These are phyloP conservation scores for Epsilonema sp. DNA, from an alignment of 2,888 invertebrate genomes.

Conservation along the genomic window DNA sequence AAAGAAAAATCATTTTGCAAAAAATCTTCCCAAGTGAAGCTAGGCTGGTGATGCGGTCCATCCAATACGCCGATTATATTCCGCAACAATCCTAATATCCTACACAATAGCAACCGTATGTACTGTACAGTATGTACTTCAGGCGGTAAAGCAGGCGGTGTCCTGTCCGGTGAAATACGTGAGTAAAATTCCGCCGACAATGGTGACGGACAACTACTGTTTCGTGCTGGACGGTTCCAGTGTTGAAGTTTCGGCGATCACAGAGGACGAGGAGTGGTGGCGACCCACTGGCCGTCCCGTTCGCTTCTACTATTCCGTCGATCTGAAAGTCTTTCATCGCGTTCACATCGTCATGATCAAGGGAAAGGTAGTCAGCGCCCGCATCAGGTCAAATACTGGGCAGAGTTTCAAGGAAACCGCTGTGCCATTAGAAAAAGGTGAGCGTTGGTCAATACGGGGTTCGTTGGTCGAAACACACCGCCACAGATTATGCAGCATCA, in stretches of 20 bases:
- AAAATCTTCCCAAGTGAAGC: too few relatives aligned
- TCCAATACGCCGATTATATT: too few relatives aligned
- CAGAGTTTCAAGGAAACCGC: not conserved
- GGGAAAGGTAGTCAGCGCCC: not conserved
- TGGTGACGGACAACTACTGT: conserved; percentile 19
- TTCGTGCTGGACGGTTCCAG: conserved; percentile 18
- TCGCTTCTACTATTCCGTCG: conserved; percentile 19
- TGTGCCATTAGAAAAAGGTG: too few relatives aligned
- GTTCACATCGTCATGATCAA: not conserved
- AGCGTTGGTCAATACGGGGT: too few relatives aligned
- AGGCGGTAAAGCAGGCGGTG: not conserved
- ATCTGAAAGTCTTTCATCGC: conserved; percentile 14
- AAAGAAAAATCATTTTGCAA: too few relatives aligned
- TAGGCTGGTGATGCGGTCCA: too few relatives aligned
- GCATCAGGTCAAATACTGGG: not conserved
- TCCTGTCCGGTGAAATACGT: conserved; percentile 4
- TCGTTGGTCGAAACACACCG: too few relatives aligned
- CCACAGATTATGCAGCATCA: too few relatives aligned
- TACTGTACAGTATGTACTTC: too few relatives aligned
- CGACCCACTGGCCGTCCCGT: conserved; percentile 20
- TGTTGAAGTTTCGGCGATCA: not conserved
- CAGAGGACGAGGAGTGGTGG: conserved; percentile 14
- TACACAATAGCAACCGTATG: too few relatives aligned
- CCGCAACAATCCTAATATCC: too few relatives aligned
- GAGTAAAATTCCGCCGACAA: conserved; percentile 13